These are phyloP conservation scores for Nixonia krombeini DNA, from an alignment of 1,140 invertebrate genomes.

Conservation along the genomic window DNA sequence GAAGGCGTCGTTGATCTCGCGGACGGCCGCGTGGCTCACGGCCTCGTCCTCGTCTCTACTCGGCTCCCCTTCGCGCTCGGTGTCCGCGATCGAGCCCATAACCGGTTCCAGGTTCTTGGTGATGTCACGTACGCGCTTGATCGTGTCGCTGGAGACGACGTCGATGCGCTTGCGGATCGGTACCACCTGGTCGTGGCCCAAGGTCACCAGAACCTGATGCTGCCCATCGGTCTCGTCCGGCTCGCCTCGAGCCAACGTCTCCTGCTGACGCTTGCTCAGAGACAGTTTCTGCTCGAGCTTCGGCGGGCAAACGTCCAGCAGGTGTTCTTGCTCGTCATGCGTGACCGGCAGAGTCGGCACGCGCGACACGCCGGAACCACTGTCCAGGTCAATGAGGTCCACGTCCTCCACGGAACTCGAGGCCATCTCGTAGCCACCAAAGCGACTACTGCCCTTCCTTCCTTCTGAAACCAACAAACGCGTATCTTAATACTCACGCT, in stretches of 20 bases:
- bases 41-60: constrained; percentile 32
- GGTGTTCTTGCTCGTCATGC: constrained; percentile 64
- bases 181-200: constrained; percentile 66
- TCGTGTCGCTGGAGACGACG: constrained; percentile 67
- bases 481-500: neutral
- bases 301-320: constrained; percentile 66
- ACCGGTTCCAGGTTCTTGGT: constrained; percentile 66
- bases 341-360: constrained; percentile 37
- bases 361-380: constrained; percentile 49
- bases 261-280: constrained; percentile 45
- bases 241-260: constrained; percentile 34
- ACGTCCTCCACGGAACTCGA: constrained; percentile 55
- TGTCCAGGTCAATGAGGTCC: constrained; percentile 66
- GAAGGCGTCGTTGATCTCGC: constrained; percentile 63
- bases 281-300: constrained; percentile 66
- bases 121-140: constrained; percentile 65
- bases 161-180: constrained; percentile 64
- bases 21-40: constrained; percentile 50
- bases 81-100: constrained; percentile 27
- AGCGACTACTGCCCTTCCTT: neutral
- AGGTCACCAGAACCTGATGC: constrained; percentile 59
- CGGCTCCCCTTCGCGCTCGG: constrained; percentile 14
- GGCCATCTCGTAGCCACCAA: constrained; percentile 50
- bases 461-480: constrained; percentile 16
- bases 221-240: constrained; percentile 29